phyloP scores from a whole-genome alignment of 2,888 invertebrate genomes.

The Blera fallax region DNA sequence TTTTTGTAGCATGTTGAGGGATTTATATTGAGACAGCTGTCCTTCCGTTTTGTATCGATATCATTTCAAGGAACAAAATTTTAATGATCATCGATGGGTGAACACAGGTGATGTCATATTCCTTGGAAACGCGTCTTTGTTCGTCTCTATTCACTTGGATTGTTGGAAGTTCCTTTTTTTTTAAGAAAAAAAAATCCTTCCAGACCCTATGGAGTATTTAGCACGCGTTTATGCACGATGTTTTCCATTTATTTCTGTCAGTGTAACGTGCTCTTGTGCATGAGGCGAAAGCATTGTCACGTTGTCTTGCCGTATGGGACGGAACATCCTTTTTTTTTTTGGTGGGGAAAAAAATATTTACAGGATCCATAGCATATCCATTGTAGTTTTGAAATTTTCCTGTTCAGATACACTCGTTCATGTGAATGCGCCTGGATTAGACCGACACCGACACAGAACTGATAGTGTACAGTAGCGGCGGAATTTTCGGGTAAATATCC shows the following conservation, averaged over 20 bases:
- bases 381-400: constrained; percentile 8
- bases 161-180: background rate
- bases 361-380: background rate
- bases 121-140: constrained; percentile 54
- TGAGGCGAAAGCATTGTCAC: constrained; percentile 32
- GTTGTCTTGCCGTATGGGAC: constrained; percentile 45
- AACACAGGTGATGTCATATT: constrained; percentile 63
- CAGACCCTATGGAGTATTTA: constrained; percentile 12
- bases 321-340: constrained; percentile 11
- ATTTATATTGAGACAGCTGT: constrained; percentile 59
- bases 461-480: constrained; percentile 9
- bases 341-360: background rate
- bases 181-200: too few relatives aligned
- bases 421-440: constrained; percentile 39
- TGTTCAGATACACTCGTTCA: constrained; percentile 27
- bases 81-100: constrained; percentile 60
- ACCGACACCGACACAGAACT: constrained; percentile 2
- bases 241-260: constrained; percentile 30
- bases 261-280: constrained; percentile 39
- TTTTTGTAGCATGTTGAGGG: background rate
- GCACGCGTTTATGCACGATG: constrained; percentile 49
- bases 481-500: constrained; percentile 64
- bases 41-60: constrained; percentile 65
- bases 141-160: constrained; percentile 1
- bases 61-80: constrained; percentile 45